Base-by-base conservation (phyloP, 2,888 invertebrate genomes). In the Epinotia bilunana region DNA sequence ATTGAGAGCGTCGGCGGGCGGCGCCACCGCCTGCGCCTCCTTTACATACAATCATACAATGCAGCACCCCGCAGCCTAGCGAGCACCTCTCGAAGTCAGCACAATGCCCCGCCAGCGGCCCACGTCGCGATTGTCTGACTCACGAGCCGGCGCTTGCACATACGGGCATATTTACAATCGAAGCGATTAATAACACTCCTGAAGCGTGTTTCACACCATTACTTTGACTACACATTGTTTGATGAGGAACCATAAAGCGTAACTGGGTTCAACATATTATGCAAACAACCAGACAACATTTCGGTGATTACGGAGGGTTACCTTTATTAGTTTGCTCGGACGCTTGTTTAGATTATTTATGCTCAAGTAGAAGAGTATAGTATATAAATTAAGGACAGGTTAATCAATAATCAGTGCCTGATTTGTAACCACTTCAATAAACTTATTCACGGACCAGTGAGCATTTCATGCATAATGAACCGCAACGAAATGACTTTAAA, bases 11-110 rank as follows among this genome's bases (percentile, higher is more conserved):
- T 86, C 84, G 84, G 90, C 85, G 89, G 87, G 88, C 88, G 90
- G 84, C 74, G 69, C 69, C 74, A 65, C 64, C 89, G 90, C 90
- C 90, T 87, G 87, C 88, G 87, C 89, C 92, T 92, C 83, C 90
- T 94, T 94, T 91, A 87, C 93, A 93, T 93, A 94, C 93, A 93
- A 93, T 93, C 88, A 84, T 83, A 87, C 86, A 87, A 86, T 87
- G 85, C 87, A 84, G 87, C 83, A 83, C 84, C 69, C 80, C 82
- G 80, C 80, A 80, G 82, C 81, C 81, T 83, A 83, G 83, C 82
- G 76, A 83, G 83, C 82, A 77, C 82, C 55, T 77, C 76, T 76
- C 77, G 65, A 72, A 80, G 82, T 80, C 80, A 79, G 79, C 84
- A 86, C 85, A 87, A 86, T 84, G 83, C 84, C 83, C 83, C 81